These are phyloP conservation scores for Parotocinclus haroldoi DNA, from an alignment of 2,797 vertebrate species.

Conservation along the genomic window DNA sequence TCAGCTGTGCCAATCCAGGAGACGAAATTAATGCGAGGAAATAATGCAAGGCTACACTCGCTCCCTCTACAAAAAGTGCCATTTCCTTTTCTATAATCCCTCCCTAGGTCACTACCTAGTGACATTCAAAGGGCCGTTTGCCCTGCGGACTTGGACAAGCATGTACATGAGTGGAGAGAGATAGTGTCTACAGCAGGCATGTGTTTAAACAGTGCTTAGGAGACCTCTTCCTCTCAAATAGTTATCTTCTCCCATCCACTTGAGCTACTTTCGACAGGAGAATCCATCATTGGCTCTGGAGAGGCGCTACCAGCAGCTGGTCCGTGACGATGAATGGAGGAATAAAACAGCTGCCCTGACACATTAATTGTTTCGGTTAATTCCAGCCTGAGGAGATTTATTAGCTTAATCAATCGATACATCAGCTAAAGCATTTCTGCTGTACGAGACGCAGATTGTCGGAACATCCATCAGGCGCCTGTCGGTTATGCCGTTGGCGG, in stretches of 20 bases:
- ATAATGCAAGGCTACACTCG: slow-evolving; percentile 12
- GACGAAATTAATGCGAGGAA: slow-evolving; percentile 18
- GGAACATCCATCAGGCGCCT: slow-evolving; percentile 29
- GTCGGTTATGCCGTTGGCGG: slow-evolving; percentile 14
- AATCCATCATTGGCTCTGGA: slow-evolving; percentile 64
- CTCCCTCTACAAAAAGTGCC: neutral
- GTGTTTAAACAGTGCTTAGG: slow-evolving; percentile 15
- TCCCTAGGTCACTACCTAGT: slow-evolving; percentile 12
- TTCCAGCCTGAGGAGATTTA: slow-evolving; percentile 75
- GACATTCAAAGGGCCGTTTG: slow-evolving; percentile 19
- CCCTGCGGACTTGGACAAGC: slow-evolving; percentile 4
- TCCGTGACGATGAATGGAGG: slow-evolving; percentile 47
- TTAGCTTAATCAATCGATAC: slow-evolving; percentile 66
- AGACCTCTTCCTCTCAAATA: slow-evolving; percentile 33
- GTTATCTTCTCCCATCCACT: slow-evolving; percentile 49
- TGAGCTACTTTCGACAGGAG: slow-evolving; percentile 53
- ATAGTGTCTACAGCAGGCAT: slow-evolving; percentile 14
- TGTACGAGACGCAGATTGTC: slow-evolving; percentile 48
- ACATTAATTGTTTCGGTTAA: slow-evolving; percentile 84
- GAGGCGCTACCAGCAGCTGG: slow-evolving; percentile 45
- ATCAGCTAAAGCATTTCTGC: slow-evolving; percentile 54
- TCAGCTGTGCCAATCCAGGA: slow-evolving; percentile 50
- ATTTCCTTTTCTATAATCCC: neutral
- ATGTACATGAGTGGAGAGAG: slow-evolving; percentile 17
- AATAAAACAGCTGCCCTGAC: slow-evolving; percentile 66